Conservation (phyloP, 2,113 vertebrate species). For the Pterocles burchelli region DNA sequence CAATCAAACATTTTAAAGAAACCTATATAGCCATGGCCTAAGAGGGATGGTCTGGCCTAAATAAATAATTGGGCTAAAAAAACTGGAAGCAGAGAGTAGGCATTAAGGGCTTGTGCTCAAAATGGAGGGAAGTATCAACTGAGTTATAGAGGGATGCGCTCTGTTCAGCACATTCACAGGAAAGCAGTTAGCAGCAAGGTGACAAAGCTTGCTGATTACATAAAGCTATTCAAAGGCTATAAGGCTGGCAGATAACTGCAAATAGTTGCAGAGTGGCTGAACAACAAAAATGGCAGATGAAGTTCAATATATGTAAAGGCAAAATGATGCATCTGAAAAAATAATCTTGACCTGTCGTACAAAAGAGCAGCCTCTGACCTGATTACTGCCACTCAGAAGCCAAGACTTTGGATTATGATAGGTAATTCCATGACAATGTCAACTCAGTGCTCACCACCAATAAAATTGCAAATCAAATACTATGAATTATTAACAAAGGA, state of each 20-base stretch:
- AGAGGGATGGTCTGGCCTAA: background rate
- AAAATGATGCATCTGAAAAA: background rate
- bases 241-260: background rate
- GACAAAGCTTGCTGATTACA: background rate
- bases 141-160: background rate
- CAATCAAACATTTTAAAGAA: background rate
- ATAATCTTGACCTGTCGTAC: background rate
- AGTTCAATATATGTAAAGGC: rapidly evolving
- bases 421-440: background rate
- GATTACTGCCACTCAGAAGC: background rate
- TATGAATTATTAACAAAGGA: background rate
- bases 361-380: background rate
- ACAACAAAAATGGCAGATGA: background rate
- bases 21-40: background rate
- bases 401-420: background rate
- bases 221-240: background rate
- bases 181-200: background rate
- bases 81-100: background rate
- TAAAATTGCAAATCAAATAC: background rate
- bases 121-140: background rate
- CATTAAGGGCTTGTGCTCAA: background rate
- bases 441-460: background rate
- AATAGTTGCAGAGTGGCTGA: background rate
- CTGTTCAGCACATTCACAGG: background rate
- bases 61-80: background rate